Base-by-base conservation (phyloP, 2,797 vertebrate species). In the Pitangus sulphuratus region DNA sequence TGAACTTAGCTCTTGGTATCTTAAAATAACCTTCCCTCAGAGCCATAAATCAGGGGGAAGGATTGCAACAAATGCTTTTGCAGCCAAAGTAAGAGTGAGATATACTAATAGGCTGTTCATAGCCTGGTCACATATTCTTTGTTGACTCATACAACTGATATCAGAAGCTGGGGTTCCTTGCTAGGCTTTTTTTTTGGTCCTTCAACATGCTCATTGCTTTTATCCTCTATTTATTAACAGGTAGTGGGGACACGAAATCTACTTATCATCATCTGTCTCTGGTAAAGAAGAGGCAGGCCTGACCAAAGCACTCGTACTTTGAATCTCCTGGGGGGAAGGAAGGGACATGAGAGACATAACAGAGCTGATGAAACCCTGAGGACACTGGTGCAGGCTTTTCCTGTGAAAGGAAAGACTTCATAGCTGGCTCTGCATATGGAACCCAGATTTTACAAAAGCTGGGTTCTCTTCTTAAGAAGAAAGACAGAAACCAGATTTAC, bases 321-420 rank as follows among this genome's bases (percentile, higher is more conserved):
- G 79, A 95, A 91, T 88, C 84, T 96, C 57, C 31, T 45, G 33
- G 11, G 9, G 37, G 86, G 86, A 79, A 92, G 91, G 77, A 91
- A 84, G 70, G 80, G 87, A 90, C 87, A 57, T 66, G 51, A 92
- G 87, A 96, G 83, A 61, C 70, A 47, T 66, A 93, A 87, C 45
- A 93, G 89, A 92, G 69, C 64, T 84, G 91, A 91, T 89, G 90
- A 96, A 96, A 95, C 91, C 95, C 79, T 60, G 77, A 96, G 91
- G 95, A 96, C 94, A 94, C 71, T 56, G 62, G 75, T 78, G 93
- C 93, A 94, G 91, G 82, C 95, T 96, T 95, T 96, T 96, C 95
- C 96, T 96, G 96, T 96, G 80, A 87, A 90, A 97, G 95, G 94
- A 97, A 96, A 91, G 85, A 95, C 74, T 96, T 97, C 91, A 96